Conservation (phyloP, 2,888 invertebrate species). For the Drosophila pseudotakahashii region DNA sequence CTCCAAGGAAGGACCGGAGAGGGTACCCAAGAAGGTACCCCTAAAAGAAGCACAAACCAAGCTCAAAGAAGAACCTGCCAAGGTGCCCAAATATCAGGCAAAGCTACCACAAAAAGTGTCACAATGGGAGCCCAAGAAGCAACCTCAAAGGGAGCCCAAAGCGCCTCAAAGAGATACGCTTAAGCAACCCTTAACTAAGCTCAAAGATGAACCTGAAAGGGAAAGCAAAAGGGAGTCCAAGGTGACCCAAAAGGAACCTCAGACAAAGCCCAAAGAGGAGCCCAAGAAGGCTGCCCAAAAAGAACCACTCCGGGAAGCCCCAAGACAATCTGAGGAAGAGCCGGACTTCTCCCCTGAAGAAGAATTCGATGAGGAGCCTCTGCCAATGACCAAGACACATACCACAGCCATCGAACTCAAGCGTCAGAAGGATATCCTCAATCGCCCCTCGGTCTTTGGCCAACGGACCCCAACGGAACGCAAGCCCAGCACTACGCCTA, state of each 20-base stretch:
- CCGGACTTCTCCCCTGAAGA: constrained; percentile 15
- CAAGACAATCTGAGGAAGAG: constrained; percentile 23
- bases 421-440: constrained; percentile 85
- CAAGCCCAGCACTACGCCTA: constrained; percentile 6
- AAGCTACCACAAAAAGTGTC: constrained; percentile 12
- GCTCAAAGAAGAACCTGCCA: constrained; percentile 7
- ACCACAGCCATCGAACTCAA: constrained; percentile 77
- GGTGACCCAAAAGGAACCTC: neutral
- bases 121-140: constrained; percentile 23
- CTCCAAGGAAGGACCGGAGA: neutral
- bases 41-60: constrained; percentile 4
- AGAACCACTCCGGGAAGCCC: neutral
- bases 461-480: constrained; percentile 34
- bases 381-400: constrained; percentile 86
- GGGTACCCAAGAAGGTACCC: neutral
- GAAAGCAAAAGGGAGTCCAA: constrained; percentile 4
- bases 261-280: constrained; percentile 7
- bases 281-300: neutral
- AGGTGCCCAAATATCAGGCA: constrained; percentile 9
- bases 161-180: neutral
- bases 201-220: constrained; percentile 13
- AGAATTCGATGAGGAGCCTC: constrained; percentile 64
- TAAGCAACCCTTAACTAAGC: constrained; percentile 1
- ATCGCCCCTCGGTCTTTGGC: constrained; percentile 84
- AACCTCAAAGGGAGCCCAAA: constrained; percentile 7